A percentile compares a stretch with the other conserved stretches of the same genome.
Evolutionary conservation across 2,888 invertebrate species (phyloP).

Genomic region (Sylvicola fuscatus): DNA sequence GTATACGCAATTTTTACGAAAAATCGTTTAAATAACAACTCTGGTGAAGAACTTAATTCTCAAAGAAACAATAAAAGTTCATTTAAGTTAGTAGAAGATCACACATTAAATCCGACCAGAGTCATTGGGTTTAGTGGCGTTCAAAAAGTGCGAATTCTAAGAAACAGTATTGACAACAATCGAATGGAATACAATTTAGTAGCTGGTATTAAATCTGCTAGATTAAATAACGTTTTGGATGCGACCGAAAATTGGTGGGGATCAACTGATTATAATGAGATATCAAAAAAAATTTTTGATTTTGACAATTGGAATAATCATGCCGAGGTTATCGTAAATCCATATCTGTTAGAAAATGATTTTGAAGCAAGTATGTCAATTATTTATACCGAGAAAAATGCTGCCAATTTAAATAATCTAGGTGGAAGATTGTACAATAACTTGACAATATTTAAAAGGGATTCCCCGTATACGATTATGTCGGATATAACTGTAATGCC

Average conservation of each 20-base stretch:
- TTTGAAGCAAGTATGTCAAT: conserved; percentile 59
- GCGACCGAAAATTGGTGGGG: conserved; percentile 97
- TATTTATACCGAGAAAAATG: conserved; percentile 34
- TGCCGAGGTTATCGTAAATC: conserved; percentile 77
- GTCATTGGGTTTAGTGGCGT: conserved; percentile 85
- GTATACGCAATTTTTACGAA: conserved; percentile 58
- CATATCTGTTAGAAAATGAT: conserved; percentile 60
- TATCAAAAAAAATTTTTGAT: conserved; percentile 77
- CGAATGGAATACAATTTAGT: conserved; percentile 72
- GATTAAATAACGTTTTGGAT: conserved; percentile 67
- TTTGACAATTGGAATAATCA: conserved; percentile 99
- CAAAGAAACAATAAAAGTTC: conserved; percentile 12
- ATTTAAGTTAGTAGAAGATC: conserved; percentile 8
- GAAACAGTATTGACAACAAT: conserved; percentile 76
- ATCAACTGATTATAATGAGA: conserved; percentile 44
- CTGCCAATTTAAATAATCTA: conserved; percentile 41
- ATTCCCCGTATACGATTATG: conserved; percentile 54
- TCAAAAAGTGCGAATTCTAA: conserved; percentile 76
- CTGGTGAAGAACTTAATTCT: conserved; percentile 12
- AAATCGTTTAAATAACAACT: conserved; percentile 40
- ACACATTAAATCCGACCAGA: conserved; percentile 41
- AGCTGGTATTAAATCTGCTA: conserved; percentile 78
- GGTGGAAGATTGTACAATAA: conserved; percentile 57
- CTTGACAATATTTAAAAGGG: conserved; percentile 38
- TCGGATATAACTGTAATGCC: conserved; percentile 97